phyloP scores from a whole-genome alignment of 2,797 vertebrate genomes.

The Gallirallus australis region DNA sequence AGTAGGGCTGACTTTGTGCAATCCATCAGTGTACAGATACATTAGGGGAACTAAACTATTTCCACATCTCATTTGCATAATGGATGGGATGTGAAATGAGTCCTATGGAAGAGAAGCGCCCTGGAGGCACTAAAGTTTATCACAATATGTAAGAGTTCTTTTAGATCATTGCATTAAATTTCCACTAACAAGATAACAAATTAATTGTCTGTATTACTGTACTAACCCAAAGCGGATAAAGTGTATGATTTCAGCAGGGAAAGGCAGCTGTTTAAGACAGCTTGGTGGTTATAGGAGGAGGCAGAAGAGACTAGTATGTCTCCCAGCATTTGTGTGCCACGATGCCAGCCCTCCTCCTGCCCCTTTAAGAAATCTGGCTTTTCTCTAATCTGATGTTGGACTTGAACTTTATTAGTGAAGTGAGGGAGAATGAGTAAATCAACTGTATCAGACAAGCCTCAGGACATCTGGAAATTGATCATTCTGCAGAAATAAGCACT shows the following conservation, averaged over 20 bases:
- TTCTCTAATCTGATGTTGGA: slow-evolving; percentile 79
- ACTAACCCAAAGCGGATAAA: slow-evolving; percentile 65
- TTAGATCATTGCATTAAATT: slow-evolving; percentile 81
- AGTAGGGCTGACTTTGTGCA: slow-evolving; percentile 71
- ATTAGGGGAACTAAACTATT: slow-evolving; percentile 80
- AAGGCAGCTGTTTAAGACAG: slow-evolving; percentile 53
- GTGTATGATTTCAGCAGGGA: slow-evolving; percentile 28
- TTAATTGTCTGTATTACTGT: slow-evolving; percentile 78
- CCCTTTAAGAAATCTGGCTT: slow-evolving; percentile 75
- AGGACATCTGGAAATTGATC: slow-evolving; percentile 86
- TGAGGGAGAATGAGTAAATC: slow-evolving; percentile 80
- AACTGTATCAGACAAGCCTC: slow-evolving; percentile 83
- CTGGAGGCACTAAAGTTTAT: slow-evolving; percentile 81
- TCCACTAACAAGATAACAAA: slow-evolving; percentile 82
- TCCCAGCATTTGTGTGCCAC: not conserved
- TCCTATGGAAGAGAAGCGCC: slow-evolving; percentile 68
- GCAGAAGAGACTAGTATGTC: slow-evolving; percentile 34
- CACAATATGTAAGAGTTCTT: slow-evolving; percentile 79
- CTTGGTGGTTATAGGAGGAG: slow-evolving; percentile 30
- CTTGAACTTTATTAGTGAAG: slow-evolving; percentile 83
- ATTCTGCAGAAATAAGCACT: slow-evolving; percentile 82
- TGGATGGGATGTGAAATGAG: slow-evolving; percentile 81
- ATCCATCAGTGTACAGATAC: slow-evolving; percentile 78
- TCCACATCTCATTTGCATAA: slow-evolving; percentile 85
- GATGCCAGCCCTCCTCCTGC: slow-evolving; percentile 22